These are phyloP conservation scores for Propsilocerus akamusi DNA, from an alignment of 1,140 invertebrate genomes.

Conservation along the genomic window DNA sequence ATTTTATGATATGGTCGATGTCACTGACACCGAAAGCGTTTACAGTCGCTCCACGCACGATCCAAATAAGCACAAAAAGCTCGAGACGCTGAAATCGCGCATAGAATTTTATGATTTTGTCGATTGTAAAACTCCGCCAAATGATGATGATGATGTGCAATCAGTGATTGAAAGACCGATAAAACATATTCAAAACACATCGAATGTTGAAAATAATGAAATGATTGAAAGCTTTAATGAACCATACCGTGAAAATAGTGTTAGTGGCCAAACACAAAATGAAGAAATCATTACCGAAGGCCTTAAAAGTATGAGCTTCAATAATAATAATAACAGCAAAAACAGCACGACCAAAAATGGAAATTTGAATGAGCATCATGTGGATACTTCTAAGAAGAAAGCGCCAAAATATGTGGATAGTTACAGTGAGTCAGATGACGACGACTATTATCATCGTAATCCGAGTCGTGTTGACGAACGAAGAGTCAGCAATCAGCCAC, in stretches of 20 bases:
- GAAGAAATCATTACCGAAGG: background rate
- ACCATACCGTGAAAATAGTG: background rate
- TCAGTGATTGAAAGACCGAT: background rate
- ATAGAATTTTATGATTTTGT: constrained; percentile 7
- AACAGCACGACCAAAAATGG: background rate
- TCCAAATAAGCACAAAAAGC: constrained; percentile 1
- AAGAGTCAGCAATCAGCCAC: background rate
- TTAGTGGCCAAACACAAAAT: background rate
- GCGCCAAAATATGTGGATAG: background rate
- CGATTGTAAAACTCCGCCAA: background rate
- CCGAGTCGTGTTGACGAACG: background rate
- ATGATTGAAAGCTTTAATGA: background rate
- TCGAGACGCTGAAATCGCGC: constrained; percentile 5
- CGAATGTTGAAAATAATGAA: background rate
- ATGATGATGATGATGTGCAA: background rate
- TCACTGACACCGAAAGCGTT: background rate
- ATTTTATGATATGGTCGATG: constrained; percentile 7
- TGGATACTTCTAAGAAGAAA: too few relatives aligned
- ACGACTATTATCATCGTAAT: background rate
- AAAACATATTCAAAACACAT: too few relatives aligned
- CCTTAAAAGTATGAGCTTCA: background rate
- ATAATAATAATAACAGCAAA: background rate
- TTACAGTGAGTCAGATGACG: background rate
- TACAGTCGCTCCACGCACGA: background rate
- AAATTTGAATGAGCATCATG: background rate